Conservation (phyloP, 2,888 invertebrate species). For the Nesidiocoris tenuis region DNA sequence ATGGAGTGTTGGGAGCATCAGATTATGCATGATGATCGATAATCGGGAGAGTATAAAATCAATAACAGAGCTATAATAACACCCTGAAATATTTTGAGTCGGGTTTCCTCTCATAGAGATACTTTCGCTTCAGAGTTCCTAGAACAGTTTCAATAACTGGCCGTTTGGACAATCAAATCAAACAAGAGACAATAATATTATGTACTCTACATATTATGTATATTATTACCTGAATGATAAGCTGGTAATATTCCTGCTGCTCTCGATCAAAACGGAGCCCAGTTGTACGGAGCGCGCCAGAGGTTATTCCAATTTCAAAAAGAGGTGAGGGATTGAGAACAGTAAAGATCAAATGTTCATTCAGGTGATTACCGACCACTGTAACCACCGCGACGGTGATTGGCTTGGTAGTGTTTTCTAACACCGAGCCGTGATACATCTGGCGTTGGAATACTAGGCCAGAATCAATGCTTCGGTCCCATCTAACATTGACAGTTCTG, state of each 20-base stretch:
- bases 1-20: too few relatives aligned
- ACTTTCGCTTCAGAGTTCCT: too few relatives aligned
- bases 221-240: conserved; percentile 86
- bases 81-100: too few relatives aligned
- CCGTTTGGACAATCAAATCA: too few relatives aligned
- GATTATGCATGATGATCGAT: too few relatives aligned
- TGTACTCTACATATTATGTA: too few relatives aligned
- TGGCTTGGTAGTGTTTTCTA: conserved; percentile 83
- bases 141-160: too few relatives aligned
- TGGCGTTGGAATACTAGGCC: conserved; percentile 37
- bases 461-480: conserved; percentile 68
- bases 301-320: conserved; percentile 84
- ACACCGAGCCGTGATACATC: conserved; percentile 74
- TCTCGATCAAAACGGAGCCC: conserved; percentile 87
- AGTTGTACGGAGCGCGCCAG: conserved; percentile 84
- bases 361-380: conserved; percentile 81
- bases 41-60: too few relatives aligned
- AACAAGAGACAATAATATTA: too few relatives aligned
- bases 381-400: conserved; percentile 79
- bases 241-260: conserved; percentile 71
- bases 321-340: conserved; percentile 84
- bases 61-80: too few relatives aligned
- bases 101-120: too few relatives aligned
- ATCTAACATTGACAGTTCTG: conserved; percentile 62
- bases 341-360: conserved; percentile 82